phyloP scores from a whole-genome alignment of 2,888 invertebrate species.

The Heteromurus nitidus region DNA sequence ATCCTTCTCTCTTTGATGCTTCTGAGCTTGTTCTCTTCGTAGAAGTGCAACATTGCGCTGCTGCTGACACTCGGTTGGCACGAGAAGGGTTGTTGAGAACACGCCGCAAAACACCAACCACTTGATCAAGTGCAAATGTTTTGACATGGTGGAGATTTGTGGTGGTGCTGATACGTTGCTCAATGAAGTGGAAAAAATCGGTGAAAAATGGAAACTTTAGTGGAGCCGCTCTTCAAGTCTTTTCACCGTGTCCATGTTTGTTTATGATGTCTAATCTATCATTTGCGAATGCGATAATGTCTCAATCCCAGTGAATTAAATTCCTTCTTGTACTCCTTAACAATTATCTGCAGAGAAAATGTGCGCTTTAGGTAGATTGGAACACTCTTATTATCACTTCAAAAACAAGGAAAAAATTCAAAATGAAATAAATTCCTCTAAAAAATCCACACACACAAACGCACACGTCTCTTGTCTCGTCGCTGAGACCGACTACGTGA shows the following conservation, averaged over 20 bases:
- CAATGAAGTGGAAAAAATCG: background rate
- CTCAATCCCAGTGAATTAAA: too few species aligned
- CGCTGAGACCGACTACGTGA: too few species aligned
- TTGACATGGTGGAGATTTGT: conserved; percentile 45
- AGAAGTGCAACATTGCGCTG: background rate
- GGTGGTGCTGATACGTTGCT: background rate
- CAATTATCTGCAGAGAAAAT: too few species aligned
- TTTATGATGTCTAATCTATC: background rate
- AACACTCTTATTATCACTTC: too few species aligned
- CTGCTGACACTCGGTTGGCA: conserved; percentile 19
- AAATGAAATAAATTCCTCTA: too few species aligned
- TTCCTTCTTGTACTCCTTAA: too few species aligned
- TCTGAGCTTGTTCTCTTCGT: background rate
- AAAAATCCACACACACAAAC: too few species aligned
- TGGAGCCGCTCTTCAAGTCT: background rate
- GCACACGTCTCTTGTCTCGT: too few species aligned
- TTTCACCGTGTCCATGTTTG: background rate
- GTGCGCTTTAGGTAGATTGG: too few species aligned
- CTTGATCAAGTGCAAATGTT: conserved; percentile 40
- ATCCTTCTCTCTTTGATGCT: conserved; percentile 81
- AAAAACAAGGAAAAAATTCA: too few species aligned
- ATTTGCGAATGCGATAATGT: background rate
- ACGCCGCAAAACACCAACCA: conserved; percentile 21
- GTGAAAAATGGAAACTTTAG: background rate
- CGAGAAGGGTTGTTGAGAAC: background rate